A percentile compares a stretch with the other conserved stretches of the same genome.
phyloP scores from a whole-genome alignment of 2,888 invertebrate genomes.

The Odontothrips loti region DNA sequence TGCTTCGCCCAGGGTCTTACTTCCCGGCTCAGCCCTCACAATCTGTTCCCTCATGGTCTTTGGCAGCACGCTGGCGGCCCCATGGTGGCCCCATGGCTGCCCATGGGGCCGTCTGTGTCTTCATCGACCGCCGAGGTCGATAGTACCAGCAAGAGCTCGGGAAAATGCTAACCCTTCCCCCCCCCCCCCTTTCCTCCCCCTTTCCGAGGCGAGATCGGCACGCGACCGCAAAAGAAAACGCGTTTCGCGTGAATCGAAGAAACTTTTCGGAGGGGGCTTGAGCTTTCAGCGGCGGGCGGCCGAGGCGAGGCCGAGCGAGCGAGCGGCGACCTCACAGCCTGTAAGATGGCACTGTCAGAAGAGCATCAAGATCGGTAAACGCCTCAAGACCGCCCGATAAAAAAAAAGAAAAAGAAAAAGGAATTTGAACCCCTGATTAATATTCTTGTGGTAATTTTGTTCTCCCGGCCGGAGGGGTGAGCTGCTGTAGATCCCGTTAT shows the following conservation, averaged over 20 bases:
- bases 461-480: too few species aligned
- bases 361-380: too few species aligned
- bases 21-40: not conserved
- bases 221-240: slow-evolving; percentile 19
- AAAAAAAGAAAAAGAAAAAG: too few species aligned
- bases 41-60: not conserved
- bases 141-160: not conserved
- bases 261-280: not conserved
- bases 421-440: too few species aligned
- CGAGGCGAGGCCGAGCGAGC: not conserved
- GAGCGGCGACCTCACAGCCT: not conserved
- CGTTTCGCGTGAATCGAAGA: slow-evolving; percentile 15
- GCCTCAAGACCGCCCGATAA: too few species aligned
- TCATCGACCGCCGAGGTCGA: slow-evolving; percentile 20
- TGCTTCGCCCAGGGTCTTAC: not conserved
- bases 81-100: not conserved
- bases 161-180: too few species aligned
- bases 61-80: not conserved
- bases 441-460: too few species aligned
- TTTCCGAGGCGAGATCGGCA: not conserved
- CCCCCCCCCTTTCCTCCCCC: not conserved
- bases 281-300: not conserved
- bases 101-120: not conserved
- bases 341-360: too few species aligned
- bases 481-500: too few species aligned